phyloP scores from a whole-genome alignment of 2,113 vertebrate genomes.

The Muntiacus reevesi region DNA sequence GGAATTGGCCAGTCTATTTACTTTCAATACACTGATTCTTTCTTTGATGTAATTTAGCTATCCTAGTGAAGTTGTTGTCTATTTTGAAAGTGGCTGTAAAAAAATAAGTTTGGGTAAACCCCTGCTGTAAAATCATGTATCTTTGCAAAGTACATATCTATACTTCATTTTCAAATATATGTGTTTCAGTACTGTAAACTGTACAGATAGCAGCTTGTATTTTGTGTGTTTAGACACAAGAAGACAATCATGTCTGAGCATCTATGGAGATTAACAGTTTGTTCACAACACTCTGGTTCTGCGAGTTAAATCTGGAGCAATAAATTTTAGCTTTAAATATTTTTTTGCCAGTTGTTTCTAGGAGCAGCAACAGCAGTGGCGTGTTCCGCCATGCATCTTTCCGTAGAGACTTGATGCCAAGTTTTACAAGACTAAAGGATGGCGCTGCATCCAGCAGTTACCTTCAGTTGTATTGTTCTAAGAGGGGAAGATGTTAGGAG shows the following conservation, averaged over 20 bases:
- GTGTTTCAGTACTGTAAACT: conserved; percentile 98
- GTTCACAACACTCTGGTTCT: conserved; percentile 84
- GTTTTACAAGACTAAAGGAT: conserved; percentile 73
- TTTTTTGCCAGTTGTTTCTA: conserved; percentile 82
- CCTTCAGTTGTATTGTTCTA: conserved; percentile 65
- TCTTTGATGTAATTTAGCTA: conserved; percentile 88
- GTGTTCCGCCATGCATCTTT: conserved; percentile 75
- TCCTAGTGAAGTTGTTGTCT: conserved; percentile 89
- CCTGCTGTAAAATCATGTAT: conserved; percentile 99
- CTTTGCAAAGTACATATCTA: conserved; percentile 98
- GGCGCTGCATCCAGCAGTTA: conserved; percentile 61
- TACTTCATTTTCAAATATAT: conserved; percentile 97
- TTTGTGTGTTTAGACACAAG: conserved; percentile 94
- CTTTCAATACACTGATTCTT: conserved; percentile 80
- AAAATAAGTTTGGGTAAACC: conserved; percentile 86
- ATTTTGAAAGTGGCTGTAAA: conserved; percentile 89
- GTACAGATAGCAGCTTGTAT: conserved; percentile 92
- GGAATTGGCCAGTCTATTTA: conserved; percentile 88
- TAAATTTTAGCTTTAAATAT: conserved; percentile 92
- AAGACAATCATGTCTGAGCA: conserved; percentile 97
- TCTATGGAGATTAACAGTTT: conserved; percentile 86
- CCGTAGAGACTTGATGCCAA: conserved; percentile 76
- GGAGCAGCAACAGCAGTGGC: conserved; percentile 74
- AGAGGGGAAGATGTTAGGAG: conserved; percentile 68
- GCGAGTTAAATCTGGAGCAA: conserved; percentile 92